Conservation (phyloP, 2,113 vertebrate genomes). For the Erinaceus europaeus region DNA sequence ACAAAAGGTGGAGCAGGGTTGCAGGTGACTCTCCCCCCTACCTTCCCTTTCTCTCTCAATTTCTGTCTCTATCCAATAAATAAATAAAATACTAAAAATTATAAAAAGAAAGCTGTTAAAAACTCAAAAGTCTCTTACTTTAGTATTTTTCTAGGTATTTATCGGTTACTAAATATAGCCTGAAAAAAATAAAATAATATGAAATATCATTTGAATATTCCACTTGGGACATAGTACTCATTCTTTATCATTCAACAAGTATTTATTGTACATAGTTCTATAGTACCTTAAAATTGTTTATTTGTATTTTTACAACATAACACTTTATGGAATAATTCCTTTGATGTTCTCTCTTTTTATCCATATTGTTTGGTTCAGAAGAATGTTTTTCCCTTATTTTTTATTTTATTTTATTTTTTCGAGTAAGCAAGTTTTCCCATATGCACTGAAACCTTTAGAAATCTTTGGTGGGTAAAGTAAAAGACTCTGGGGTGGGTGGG, state of each 20-base stretch:
- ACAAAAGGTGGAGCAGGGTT: no score
- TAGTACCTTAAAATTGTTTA: conserved; percentile 38
- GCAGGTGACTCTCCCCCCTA: no score
- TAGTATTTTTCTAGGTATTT: conserved; percentile 19
- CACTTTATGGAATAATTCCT: conserved; percentile 45
- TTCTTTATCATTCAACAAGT: conserved; percentile 37
- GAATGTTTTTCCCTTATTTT: background rate
- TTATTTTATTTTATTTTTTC: conserved; percentile 13
- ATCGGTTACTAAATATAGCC: background rate
- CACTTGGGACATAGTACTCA: background rate
- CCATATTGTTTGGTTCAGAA: background rate
- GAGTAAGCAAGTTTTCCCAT: conserved; percentile 17
- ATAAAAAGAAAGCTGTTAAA: background rate
- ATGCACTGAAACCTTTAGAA: conserved; percentile 25
- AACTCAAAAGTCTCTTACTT: conserved; percentile 2
- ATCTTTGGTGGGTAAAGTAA: conserved; percentile 20
- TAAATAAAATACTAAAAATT: conserved; percentile 8
- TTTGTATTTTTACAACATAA: conserved; percentile 48
- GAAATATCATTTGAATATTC: background rate
- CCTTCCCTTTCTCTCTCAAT: no score
- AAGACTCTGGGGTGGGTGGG: no score
- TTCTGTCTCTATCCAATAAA: no score
- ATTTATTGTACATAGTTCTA: background rate
- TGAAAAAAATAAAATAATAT: conserved; percentile 44
- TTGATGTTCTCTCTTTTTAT: conserved; percentile 44